A percentile compares a stretch with the other conserved stretches of the same genome.
Evolutionary conservation across 2,797 vertebrate species (phyloP).

Genomic region (Neosalanx taihuensis): DNA sequence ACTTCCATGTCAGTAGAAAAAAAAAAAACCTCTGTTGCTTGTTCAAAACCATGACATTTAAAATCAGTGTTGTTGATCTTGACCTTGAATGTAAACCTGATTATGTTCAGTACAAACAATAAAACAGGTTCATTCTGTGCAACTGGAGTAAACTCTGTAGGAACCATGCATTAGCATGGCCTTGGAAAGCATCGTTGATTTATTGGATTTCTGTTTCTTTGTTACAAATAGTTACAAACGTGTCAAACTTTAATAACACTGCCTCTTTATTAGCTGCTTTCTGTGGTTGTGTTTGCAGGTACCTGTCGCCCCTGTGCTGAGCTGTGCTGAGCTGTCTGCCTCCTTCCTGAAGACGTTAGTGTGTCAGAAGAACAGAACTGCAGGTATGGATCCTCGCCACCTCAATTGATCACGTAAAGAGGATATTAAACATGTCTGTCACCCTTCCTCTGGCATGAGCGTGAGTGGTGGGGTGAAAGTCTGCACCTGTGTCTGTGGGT

Average conservation of each 20-base stretch:
- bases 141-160: slow-evolving; percentile 2
- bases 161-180: too few relatives aligned
- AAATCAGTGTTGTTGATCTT: too few relatives aligned
- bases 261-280: slow-evolving; percentile 69
- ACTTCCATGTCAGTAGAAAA: too few relatives aligned
- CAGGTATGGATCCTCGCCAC: slow-evolving; percentile 71
- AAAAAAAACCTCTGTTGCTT: not conserved
- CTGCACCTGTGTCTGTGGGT: slow-evolving; percentile 76
- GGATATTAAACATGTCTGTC: slow-evolving; percentile 87
- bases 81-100: not conserved
- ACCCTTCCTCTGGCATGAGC: slow-evolving; percentile 66
- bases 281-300: slow-evolving; percentile 75
- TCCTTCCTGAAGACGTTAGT: slow-evolving; percentile 59
- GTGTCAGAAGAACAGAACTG: slow-evolving; percentile 51
- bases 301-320: slow-evolving; percentile 69
- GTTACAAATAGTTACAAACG: slow-evolving; percentile 45
- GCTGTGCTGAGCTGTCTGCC: slow-evolving; percentile 71
- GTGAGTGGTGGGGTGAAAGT: not conserved
- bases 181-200: slow-evolving; percentile 19
- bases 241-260: slow-evolving; percentile 53
- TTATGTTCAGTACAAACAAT: not conserved
- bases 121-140: not conserved
- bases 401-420: slow-evolving; percentile 67
- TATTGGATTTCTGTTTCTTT: slow-evolving; percentile 48
- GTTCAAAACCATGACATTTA: not conserved